phyloP scores from a whole-genome alignment of 2,888 invertebrate genomes.

The Diaprepes abbreviatus region DNA sequence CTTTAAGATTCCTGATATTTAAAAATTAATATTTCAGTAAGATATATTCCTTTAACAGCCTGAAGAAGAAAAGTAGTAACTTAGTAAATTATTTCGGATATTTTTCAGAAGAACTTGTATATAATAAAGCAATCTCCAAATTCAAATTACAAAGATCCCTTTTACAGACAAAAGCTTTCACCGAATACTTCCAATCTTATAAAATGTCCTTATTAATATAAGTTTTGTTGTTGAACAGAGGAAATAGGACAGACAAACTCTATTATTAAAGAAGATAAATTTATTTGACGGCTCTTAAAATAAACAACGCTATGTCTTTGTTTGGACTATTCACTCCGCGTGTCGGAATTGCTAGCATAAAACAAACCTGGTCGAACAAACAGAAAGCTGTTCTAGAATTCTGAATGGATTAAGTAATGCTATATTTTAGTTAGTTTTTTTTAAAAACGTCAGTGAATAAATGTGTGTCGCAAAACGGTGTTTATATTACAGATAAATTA shows the following conservation, averaged over 20 bases:
- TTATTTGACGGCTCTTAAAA: constrained; percentile 39
- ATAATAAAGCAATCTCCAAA: not conserved
- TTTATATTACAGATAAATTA: too few relatives aligned
- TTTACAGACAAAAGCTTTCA: not conserved
- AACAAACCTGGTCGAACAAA: constrained; percentile 19
- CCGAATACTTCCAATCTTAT: not conserved
- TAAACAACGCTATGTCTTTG: constrained; percentile 38
- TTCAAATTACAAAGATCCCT: constrained; percentile 1
- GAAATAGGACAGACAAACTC: constrained; percentile 16
- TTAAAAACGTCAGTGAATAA: too few relatives aligned
- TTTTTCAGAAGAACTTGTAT: too few relatives aligned
- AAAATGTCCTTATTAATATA: constrained; percentile 12
- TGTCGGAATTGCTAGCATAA: constrained; percentile 16
- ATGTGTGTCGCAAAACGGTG: too few relatives aligned
- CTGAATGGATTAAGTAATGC: not conserved
- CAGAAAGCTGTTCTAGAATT: not conserved
- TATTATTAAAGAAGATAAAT: constrained; percentile 20
- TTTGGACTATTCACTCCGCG: constrained; percentile 22
- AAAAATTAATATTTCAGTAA: too few relatives aligned
- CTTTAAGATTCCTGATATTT: too few relatives aligned
- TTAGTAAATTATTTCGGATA: too few relatives aligned
- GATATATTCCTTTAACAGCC: too few relatives aligned
- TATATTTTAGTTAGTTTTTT: not conserved
- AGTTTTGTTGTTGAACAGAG: not conserved
- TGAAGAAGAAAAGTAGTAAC: too few relatives aligned